Base-by-base conservation (phyloP, 2,113 vertebrate species). In the Opisthocomus hoazin region DNA sequence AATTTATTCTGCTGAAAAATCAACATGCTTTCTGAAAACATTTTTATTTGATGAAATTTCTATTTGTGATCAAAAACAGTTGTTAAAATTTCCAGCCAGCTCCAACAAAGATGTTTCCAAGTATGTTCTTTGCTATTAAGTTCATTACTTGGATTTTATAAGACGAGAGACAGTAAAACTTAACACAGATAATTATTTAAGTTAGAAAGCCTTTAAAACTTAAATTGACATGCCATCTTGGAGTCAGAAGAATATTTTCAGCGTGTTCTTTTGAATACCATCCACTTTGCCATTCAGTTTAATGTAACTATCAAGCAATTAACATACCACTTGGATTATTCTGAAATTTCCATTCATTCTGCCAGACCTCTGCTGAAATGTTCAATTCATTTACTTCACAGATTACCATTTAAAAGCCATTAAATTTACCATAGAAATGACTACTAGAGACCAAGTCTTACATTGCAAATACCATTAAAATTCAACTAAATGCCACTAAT, bases 281-380 rank as follows among this genome's bases (percentile, higher is more conserved):
- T 87, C 70, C 83, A 50, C 66, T 89, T 87, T 91, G 76, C 87
- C 83, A 84, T 77, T 95, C 69, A 82, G 92, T 96, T 97, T 96
- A 96, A 98, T 96, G 85, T 76, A 93, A 92, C 88, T 77, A 93
- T 74, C 73, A 92, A 84, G 71, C 77, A 93, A 90, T 97, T 96
- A 97, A 93, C 61, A 94, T 51, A 85, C n/a, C 65, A 87, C 64
- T 90, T 14, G 3, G 86, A 88, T 80, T 90, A 95, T 69, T 61
- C 75, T 95, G 83, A 96, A 92, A 77, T 92, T 95, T 95, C 81
- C 91, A 93, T 93, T 93, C 54, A 91, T 88, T 89, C 89, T 45
- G 37, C 88, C 69, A 96, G 76, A 93, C 64, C 79, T 86, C 48
- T 30, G 27, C 77, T 95, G 84, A 93, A 90, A 97, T 12, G 18